These are phyloP conservation scores for Folsomia manolachei DNA, from an alignment of 2,888 invertebrate genomes.

Conservation along the genomic window DNA sequence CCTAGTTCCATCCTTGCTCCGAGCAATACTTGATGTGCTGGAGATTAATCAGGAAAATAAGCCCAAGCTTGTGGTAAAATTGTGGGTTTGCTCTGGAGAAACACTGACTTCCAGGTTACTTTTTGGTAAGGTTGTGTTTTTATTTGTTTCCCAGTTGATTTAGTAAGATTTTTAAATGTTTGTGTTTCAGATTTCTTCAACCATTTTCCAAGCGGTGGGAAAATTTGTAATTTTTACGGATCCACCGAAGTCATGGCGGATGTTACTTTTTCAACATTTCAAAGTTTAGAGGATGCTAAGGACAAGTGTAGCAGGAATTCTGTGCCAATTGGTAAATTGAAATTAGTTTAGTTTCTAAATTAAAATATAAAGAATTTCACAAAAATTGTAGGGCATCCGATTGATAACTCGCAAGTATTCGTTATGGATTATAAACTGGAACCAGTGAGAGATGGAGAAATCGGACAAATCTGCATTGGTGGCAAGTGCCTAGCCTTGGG, in stretches of 20 bases:
- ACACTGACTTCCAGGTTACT: no score
- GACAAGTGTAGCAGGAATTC: slow-evolving; percentile 62
- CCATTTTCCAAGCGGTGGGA: slow-evolving; percentile 57
- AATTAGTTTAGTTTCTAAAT: neutral
- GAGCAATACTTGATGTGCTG: slow-evolving; percentile 39
- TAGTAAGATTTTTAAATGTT: neutral
- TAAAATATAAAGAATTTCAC: neutral
- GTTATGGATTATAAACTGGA: slow-evolving; percentile 68
- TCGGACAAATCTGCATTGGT: slow-evolving; percentile 49
- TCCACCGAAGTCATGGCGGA: slow-evolving; percentile 92
- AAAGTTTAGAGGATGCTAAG: slow-evolving; percentile 54
- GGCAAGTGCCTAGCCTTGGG: slow-evolving; percentile 67
- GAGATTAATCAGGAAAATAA: slow-evolving; percentile 23
- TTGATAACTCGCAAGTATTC: slow-evolving; percentile 78
- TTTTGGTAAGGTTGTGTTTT: no score
- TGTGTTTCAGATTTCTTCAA: slow-evolving; percentile 62
- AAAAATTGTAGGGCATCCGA: slow-evolving; percentile 70
- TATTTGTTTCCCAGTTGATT: no score
- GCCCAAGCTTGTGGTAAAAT: slow-evolving; percentile 60
- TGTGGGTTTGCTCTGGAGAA: slow-evolving; percentile 88
- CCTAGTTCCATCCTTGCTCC: slow-evolving; percentile 76
- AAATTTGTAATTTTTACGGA: slow-evolving; percentile 78
- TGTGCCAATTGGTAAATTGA: slow-evolving; percentile 73
- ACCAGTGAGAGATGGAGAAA: slow-evolving; percentile 66
- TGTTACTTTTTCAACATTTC: slow-evolving; percentile 67